Conservation (phyloP, 1,140 invertebrate genomes). For the Thaumetopoea pityocampa region DNA sequence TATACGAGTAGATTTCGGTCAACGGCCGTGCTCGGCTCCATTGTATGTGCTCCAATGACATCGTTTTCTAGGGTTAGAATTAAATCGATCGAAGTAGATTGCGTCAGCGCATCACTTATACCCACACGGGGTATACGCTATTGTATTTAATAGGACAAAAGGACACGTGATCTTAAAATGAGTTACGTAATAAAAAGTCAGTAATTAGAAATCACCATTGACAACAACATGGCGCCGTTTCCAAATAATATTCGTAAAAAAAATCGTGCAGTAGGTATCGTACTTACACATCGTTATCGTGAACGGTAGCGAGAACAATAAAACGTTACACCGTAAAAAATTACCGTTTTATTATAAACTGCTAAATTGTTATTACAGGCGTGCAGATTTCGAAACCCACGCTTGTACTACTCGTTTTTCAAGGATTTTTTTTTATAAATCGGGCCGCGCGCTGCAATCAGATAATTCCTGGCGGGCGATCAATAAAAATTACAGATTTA, state of each 20-base stretch:
- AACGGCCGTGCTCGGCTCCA: constrained; percentile 54
- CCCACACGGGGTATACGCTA: neutral
- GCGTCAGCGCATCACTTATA: constrained; percentile 1
- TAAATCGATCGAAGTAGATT: constrained; percentile 26
- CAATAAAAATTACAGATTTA: constrained; percentile 42
- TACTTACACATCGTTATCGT: no score
- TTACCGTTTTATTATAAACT: constrained; percentile 30
- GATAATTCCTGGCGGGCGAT: constrained; percentile 36
- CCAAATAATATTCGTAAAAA: no score
- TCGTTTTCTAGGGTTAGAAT: constrained; percentile 52
- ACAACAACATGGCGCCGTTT: no score
- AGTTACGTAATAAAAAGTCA: no score
- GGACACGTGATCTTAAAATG: no score
- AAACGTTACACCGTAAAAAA: constrained; percentile 19
- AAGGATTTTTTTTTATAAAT: constrained; percentile 32
- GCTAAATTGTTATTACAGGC: constrained; percentile 25
- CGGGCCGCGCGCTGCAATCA: constrained; percentile 28
- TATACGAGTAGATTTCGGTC: no score
- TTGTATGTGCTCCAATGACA: constrained; percentile 58
- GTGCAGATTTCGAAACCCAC: constrained; percentile 36
- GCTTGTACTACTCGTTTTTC: constrained; percentile 30
- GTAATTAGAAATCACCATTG: no score
- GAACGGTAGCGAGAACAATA: constrained; percentile 17
- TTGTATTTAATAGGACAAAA: no score
- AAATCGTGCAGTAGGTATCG: no score